Percentiles rank a stretch among this genome's conserved stretches.
Conservation (phyloP, 2,113 vertebrate species). For the Neogobius melanostomus region DNA sequence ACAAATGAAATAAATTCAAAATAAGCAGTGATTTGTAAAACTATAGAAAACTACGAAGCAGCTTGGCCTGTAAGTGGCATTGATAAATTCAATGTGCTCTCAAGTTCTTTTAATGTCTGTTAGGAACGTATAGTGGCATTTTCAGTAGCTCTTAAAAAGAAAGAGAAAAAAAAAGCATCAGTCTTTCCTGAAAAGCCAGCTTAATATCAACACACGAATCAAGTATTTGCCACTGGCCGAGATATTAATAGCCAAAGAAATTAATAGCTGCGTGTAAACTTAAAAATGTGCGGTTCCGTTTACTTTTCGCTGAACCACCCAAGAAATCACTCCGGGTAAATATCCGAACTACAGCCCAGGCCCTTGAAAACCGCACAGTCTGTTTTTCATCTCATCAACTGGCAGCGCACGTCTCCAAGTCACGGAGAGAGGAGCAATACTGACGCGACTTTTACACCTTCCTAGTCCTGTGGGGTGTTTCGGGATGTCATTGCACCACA, state of each 20-base stretch:
- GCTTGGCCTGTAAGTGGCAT: constrained; percentile 47
- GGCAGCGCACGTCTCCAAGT: constrained; percentile 32
- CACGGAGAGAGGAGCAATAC: constrained; percentile 55
- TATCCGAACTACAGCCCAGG: constrained; percentile 40
- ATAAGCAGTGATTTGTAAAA: neutral
- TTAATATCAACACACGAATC: constrained; percentile 27
- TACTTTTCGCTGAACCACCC: constrained; percentile 37
- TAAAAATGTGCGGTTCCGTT: constrained; percentile 25
- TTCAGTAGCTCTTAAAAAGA: constrained; percentile 10
- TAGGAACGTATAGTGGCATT: constrained; percentile 12
- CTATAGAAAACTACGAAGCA: neutral
- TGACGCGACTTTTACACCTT: constrained; percentile 49
- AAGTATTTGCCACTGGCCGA: constrained; percentile 19
- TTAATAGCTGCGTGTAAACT: constrained; percentile 56
- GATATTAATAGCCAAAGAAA: constrained; percentile 36
- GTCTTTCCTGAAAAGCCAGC: constrained; percentile 16
- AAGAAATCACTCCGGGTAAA: constrained; percentile 38
- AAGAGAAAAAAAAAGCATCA: constrained; percentile 14
- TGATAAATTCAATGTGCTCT: neutral
- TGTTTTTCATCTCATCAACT: constrained; percentile 41
- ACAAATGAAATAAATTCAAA: neutral
- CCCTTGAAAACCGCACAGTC: constrained; percentile 38
- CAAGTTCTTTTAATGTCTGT: neutral
- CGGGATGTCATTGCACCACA: constrained; percentile 71
- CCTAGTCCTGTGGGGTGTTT: constrained; percentile 5